These are phyloP conservation scores for Valencia hispanica DNA, from an alignment of 2,797 vertebrate species.

Conservation along the genomic window DNA sequence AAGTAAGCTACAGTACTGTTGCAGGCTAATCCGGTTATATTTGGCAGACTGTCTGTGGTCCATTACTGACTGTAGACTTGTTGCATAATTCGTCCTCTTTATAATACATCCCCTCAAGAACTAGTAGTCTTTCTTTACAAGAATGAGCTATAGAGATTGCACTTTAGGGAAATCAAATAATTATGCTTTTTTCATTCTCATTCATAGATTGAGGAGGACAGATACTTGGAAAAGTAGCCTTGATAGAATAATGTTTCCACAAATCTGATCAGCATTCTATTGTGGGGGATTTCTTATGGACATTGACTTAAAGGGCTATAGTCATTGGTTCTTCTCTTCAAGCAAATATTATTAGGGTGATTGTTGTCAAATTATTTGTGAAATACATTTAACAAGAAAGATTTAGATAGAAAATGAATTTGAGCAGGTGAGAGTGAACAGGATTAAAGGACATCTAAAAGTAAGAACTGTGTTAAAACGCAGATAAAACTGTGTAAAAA, in stretches of 20 bases:
- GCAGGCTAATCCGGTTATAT: conserved; percentile 46
- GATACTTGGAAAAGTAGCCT: conserved; percentile 35
- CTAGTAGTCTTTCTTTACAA: conserved; percentile 36
- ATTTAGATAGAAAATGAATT: not conserved
- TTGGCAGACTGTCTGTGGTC: conserved; percentile 26
- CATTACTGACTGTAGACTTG: conserved; percentile 58
- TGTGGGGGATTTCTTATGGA: conserved; percentile 14
- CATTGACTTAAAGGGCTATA: not conserved
- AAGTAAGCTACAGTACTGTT: not conserved
- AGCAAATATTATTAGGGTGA: not conserved
- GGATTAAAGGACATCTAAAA: not conserved
- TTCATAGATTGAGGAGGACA: conserved; percentile 53
- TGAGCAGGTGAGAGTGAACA: not conserved
- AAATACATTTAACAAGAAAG: not conserved
- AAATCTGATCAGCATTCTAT: conserved; percentile 16
- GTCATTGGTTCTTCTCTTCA: conserved; percentile 1
- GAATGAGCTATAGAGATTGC: conserved; percentile 59
- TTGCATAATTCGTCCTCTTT: conserved; percentile 61
- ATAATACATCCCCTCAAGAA: conserved; percentile 23
- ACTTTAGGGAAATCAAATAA: conserved; percentile 69
- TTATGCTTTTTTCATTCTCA: conserved; percentile 56
- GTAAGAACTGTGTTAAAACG: no score
- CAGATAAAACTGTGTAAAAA: not conserved
- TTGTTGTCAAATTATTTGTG: not conserved
- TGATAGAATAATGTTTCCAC: conserved; percentile 36